Evolutionary conservation across 2,113 vertebrate species (phyloP).

Genomic region (Ellobius talpinus): DNA sequence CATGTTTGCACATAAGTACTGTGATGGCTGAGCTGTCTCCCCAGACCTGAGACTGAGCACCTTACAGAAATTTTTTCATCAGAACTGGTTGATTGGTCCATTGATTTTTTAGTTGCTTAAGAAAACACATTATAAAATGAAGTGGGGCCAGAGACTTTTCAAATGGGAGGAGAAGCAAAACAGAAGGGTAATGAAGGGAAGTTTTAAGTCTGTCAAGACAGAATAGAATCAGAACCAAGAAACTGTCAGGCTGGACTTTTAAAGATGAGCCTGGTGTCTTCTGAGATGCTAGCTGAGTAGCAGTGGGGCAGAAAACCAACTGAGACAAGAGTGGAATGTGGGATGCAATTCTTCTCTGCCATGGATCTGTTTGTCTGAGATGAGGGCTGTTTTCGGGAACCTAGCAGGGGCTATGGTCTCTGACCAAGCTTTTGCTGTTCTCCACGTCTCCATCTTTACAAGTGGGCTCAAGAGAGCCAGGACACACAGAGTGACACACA

Average conservation of each 20-base stretch:
- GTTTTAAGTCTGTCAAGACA: neutral
- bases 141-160: neutral
- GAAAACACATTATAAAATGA: neutral
- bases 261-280: neutral
- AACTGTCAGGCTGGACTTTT: neutral
- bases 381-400: neutral
- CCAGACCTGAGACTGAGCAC: neutral
- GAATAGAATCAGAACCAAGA: neutral
- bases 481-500: neutral
- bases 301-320: neutral
- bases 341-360: neutral
- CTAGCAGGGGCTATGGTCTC: neutral
- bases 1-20: neutral
- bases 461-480: neutral
- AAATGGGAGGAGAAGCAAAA: neutral
- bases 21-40: too few species aligned
- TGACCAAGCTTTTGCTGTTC: neutral
- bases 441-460: neutral
- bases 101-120: neutral
- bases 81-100: neutral
- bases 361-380: neutral
- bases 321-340: neutral
- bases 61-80: neutral
- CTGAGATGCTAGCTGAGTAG: neutral
- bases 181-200: neutral